Conservation (phyloP, 2,113 vertebrate species). For the Meles meles region DNA sequence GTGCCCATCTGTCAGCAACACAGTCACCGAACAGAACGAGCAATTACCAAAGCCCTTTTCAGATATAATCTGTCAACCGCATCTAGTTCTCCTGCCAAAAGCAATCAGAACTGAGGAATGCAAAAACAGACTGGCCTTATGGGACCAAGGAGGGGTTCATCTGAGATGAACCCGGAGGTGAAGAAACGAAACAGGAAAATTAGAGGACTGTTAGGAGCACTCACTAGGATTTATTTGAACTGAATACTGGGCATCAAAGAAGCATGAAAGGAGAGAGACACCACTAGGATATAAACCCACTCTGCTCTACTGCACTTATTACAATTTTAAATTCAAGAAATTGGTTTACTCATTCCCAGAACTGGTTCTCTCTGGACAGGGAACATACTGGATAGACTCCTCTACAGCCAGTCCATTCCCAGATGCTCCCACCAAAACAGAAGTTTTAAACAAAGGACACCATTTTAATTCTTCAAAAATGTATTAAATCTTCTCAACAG, state of each 20-base stretch:
- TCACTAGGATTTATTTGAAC: not conserved
- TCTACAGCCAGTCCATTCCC: not conserved
- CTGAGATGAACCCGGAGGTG: constrained; percentile 50
- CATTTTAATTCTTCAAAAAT: not conserved
- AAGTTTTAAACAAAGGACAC: not conserved
- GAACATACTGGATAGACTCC: not conserved
- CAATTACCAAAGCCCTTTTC: constrained; percentile 82
- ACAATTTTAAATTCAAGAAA: not conserved
- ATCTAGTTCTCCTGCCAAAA: constrained; percentile 76
- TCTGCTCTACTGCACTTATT: not conserved
- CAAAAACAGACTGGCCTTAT: constrained; percentile 64
- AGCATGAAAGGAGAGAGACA: not conserved
- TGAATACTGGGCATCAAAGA: not conserved
- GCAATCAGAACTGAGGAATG: constrained; percentile 65
- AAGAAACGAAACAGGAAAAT: constrained; percentile 18
- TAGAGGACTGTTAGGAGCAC: not conserved
- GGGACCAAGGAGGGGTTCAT: constrained; percentile 52
- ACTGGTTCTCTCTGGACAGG: not conserved
- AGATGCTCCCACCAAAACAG: not conserved
- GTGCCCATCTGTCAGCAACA: constrained; percentile 84
- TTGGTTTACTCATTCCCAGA: not conserved
- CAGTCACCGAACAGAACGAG: constrained; percentile 74
- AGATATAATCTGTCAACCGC: constrained; percentile 80
- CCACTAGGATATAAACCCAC: not conserved
- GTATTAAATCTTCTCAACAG: not conserved